Evolutionary conservation across 2,797 vertebrate species (phyloP).

Genomic region (Potorous gilbertii): DNA sequence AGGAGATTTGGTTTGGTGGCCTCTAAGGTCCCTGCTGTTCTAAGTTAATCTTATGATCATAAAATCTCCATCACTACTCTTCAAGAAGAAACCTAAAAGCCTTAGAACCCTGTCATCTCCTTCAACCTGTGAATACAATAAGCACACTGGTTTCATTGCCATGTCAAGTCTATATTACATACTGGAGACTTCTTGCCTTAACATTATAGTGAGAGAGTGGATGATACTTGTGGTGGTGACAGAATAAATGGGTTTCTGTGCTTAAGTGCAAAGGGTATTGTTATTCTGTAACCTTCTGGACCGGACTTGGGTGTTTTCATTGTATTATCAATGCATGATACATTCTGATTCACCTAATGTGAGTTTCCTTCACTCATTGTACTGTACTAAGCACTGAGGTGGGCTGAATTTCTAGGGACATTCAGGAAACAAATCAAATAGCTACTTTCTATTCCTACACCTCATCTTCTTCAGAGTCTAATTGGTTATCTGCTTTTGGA

Average conservation of each 20-base stretch:
- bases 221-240: slow-evolving; percentile 68
- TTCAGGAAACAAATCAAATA: slow-evolving; percentile 47
- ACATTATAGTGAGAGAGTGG: slow-evolving; percentile 53
- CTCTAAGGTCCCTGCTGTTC: not conserved
- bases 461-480: slow-evolving; percentile 36
- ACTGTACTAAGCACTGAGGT: slow-evolving; percentile 18
- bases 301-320: slow-evolving; percentile 56
- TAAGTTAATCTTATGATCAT: not conserved
- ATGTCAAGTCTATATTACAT: slow-evolving; percentile 14
- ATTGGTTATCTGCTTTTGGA: slow-evolving; percentile 57
- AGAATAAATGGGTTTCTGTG: slow-evolving; percentile 66
- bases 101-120: not conserved
- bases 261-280: slow-evolving; percentile 53
- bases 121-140: slow-evolving; percentile 30
- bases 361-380: slow-evolving; percentile 42
- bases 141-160: slow-evolving; percentile 65
- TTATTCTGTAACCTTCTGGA: not conserved
- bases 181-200: slow-evolving; percentile 68
- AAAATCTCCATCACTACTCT: not conserved
- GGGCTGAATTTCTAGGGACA: slow-evolving; percentile 52
- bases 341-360: slow-evolving; percentile 63
- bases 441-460: slow-evolving; percentile 49
- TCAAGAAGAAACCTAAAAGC: not conserved
- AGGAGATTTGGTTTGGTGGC: not conserved
- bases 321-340: slow-evolving; percentile 48